Conservation (phyloP, 2,113 vertebrate species). For the Dendrocopos noguchii region DNA sequence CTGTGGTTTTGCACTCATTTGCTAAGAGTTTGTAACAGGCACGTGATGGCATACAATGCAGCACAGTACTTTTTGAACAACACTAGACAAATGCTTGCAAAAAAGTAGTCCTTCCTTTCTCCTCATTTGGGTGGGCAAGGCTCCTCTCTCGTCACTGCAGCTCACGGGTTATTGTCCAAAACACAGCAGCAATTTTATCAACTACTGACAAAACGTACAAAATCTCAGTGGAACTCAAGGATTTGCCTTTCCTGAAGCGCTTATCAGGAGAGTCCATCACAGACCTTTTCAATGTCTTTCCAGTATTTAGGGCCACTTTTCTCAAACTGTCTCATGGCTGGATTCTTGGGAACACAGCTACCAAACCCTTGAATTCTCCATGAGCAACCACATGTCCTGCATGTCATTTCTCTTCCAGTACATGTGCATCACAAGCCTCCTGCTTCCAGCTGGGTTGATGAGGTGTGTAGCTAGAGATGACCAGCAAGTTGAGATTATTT, state of each 20-base stretch:
- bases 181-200: not conserved
- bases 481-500: conserved; percentile 3
- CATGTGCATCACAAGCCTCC: not conserved
- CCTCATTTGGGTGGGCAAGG: not conserved
- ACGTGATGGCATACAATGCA: rapidly evolving
- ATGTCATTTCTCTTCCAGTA: not conserved
- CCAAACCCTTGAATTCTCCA: not conserved
- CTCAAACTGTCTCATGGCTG: not conserved
- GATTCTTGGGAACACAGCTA: not conserved
- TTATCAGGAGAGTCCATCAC: not conserved
- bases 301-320: not conserved
- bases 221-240: not conserved
- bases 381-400: not conserved
- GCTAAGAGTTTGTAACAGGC: not conserved
- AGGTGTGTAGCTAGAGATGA: conserved; percentile 20
- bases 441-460: conserved; percentile 16
- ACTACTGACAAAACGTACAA: not conserved
- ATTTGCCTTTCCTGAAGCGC: not conserved
- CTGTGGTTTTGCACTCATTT: not conserved
- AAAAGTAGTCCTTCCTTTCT: not conserved
- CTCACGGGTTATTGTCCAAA: not conserved
- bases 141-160: not conserved
- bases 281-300: not conserved
- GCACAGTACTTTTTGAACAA: not conserved
- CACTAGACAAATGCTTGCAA: not conserved